A percentile compares a stretch with the other conserved stretches of the same genome.
Conservation (phyloP, 2,888 invertebrate species). For the Tuta absoluta region DNA sequence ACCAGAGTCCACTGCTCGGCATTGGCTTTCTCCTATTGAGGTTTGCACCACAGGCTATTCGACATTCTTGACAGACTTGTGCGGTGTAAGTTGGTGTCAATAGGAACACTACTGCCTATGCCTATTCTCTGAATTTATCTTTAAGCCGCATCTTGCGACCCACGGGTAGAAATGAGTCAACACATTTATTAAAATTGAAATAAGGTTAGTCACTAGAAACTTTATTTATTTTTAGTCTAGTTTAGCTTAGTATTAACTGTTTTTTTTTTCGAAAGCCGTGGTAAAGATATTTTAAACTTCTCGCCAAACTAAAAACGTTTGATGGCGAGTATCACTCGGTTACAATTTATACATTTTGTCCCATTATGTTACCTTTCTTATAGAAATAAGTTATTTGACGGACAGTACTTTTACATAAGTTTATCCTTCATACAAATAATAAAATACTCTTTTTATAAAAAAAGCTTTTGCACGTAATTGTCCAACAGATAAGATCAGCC, state of each 20-base stretch:
- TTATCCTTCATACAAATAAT: neutral
- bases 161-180: neutral
- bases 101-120: neutral
- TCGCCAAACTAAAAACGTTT: too few relatives aligned
- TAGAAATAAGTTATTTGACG: neutral
- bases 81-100: neutral
- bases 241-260: too few relatives aligned
- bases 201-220: neutral
- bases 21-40: too few relatives aligned
- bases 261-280: too few relatives aligned
- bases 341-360: too few relatives aligned
- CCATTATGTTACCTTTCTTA: too few relatives aligned
- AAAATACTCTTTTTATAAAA: neutral
- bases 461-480: neutral
- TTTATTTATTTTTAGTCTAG: too few relatives aligned
- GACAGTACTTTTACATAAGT: neutral
- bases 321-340: too few relatives aligned
- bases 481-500: conserved; percentile 20
- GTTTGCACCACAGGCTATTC: neutral
- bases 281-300: too few relatives aligned
- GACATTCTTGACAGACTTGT: neutral
- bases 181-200: neutral
- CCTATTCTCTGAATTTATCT: neutral
- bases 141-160: neutral
- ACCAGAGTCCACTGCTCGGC: too few relatives aligned